phyloP scores from a whole-genome alignment of 2,797 vertebrate species.

The Sebastes vulpes region DNA sequence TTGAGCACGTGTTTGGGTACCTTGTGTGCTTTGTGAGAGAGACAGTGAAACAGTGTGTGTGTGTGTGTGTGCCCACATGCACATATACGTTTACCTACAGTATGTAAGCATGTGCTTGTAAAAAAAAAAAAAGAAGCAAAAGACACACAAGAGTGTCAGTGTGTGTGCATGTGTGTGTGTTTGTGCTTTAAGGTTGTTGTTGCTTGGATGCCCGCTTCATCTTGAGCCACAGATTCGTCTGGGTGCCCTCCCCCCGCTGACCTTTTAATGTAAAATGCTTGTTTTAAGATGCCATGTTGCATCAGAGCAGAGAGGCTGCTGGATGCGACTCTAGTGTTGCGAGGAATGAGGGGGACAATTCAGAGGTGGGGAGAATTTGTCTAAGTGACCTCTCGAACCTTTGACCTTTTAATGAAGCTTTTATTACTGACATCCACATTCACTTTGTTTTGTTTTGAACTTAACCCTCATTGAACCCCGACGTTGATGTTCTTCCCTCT shows the following conservation, averaged over 20 bases:
- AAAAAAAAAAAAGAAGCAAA: conserved; percentile 4
- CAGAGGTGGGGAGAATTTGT: conserved; percentile 67
- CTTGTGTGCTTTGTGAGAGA: conserved; percentile 33
- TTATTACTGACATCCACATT: conserved; percentile 71
- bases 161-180: conserved; percentile 6
- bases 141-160: conserved; percentile 22
- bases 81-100: conserved; percentile 8
- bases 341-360: conserved; percentile 67
- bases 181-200: conserved; percentile 19
- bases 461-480: conserved; percentile 65
- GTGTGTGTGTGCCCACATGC: conserved; percentile 1
- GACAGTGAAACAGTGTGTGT: not conserved
- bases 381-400: conserved; percentile 71
- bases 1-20: conserved; percentile 47
- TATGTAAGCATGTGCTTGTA: not conserved
- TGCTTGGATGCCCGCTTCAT: conserved; percentile 44
- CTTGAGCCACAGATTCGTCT: conserved; percentile 40
- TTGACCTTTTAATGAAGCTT: conserved; percentile 80
- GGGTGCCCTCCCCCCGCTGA: conserved; percentile 71
- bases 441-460: conserved; percentile 62
- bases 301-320: conserved; percentile 68
- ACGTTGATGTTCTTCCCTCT: conserved; percentile 19
- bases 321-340: conserved; percentile 57
- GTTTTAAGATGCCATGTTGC: conserved; percentile 81
- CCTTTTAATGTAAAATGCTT: conserved; percentile 82